These are phyloP conservation scores for Chaetodon trifascialis DNA, from an alignment of 2,113 vertebrate species.

Conservation along the genomic window DNA sequence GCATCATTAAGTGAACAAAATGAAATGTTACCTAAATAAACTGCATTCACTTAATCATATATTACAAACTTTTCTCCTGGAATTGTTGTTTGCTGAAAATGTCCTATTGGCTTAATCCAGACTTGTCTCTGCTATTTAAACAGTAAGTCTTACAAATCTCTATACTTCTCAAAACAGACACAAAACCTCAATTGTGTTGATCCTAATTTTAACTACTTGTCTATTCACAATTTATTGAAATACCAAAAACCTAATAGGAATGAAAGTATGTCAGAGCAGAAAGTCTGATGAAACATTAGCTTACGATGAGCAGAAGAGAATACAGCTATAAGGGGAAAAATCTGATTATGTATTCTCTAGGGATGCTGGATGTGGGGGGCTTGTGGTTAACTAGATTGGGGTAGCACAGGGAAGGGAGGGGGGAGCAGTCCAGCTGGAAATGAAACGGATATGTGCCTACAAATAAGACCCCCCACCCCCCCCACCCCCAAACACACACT, in stretches of 20 bases:
- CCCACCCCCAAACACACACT: constrained; percentile 88
- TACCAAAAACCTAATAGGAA: background rate
- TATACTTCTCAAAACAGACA: background rate
- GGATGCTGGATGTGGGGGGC: constrained; percentile 70
- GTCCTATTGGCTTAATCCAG: background rate
- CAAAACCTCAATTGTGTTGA: background rate
- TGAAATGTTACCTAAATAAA: background rate
- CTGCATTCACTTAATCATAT: background rate
- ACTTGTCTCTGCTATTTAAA: background rate
- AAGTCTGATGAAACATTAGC: constrained; percentile 39
- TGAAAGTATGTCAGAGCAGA: background rate
- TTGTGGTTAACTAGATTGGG: constrained; percentile 93
- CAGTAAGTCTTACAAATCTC: no score
- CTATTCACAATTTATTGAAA: background rate
- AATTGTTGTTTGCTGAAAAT: background rate
- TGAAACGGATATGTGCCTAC: constrained; percentile 81
- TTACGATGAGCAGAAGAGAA: constrained; percentile 23
- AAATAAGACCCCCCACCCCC: constrained; percentile 97
- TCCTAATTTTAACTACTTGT: background rate
- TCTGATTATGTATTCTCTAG: constrained; percentile 82
- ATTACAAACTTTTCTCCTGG: background rate
- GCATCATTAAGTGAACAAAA: no score
- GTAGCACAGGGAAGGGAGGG: constrained; percentile 72
- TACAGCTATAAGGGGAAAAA: constrained; percentile 61
- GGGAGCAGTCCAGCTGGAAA: constrained; percentile 74